These are phyloP conservation scores for Bothrops alternatus DNA, from an alignment of 2,797 vertebrate genomes.

Conservation along the genomic window DNA sequence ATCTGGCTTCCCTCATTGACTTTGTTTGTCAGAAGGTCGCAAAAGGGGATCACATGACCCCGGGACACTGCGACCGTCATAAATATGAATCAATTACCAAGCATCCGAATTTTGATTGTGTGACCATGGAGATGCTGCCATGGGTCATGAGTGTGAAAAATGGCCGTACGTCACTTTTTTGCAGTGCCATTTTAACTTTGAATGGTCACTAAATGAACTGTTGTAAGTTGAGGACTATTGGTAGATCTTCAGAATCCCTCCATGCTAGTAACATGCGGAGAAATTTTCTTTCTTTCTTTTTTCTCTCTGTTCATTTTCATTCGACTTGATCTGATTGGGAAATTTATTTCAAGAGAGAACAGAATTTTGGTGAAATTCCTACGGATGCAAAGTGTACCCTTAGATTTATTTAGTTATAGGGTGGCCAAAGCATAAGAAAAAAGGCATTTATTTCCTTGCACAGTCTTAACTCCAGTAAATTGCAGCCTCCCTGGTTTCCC, in stretches of 20 bases:
- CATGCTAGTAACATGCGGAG: background rate
- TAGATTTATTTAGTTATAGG: background rate
- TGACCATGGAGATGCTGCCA: background rate
- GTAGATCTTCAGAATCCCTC: background rate
- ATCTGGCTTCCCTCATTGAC: background rate
- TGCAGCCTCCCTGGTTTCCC: background rate
- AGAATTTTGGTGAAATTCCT: background rate
- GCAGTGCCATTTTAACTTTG: background rate
- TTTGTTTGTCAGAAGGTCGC: background rate
- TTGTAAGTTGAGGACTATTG: background rate
- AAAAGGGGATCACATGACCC: background rate
- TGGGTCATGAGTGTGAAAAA: background rate
- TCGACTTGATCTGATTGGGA: background rate
- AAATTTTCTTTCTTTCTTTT: background rate
- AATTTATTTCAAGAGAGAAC: background rate
- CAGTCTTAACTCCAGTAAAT: background rate
- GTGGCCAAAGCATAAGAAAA: background rate
- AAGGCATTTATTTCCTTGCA: background rate
- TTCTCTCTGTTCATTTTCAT: background rate
- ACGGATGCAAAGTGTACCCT: background rate
- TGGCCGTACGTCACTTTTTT: background rate
- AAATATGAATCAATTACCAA: background rate
- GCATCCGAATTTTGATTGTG: background rate
- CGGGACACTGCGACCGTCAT: rapidly evolving
- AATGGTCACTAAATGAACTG: background rate